Percentiles rank a stretch among this genome's conserved stretches.
These are phyloP conservation scores for Aegithalos caudatus DNA, from an alignment of 2,113 vertebrate species.

Conservation along the genomic window DNA sequence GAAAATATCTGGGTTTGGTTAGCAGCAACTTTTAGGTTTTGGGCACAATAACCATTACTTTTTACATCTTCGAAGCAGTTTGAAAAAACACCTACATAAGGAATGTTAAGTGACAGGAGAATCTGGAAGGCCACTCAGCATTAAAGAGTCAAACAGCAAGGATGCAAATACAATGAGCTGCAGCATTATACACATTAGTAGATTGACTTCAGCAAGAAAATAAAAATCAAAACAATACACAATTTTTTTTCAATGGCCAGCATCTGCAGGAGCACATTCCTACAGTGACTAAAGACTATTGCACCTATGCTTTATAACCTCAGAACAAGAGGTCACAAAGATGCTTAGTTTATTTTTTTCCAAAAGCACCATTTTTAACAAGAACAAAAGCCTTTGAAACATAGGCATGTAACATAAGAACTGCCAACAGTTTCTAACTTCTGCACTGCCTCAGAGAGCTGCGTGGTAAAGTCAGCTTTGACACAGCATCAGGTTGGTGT, in stretches of 20 bases:
- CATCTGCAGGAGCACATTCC: background rate
- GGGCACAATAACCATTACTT: background rate
- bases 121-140: background rate
- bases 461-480: fast-evolving
- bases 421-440: background rate
- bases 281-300: background rate
- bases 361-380: background rate
- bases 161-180: background rate
- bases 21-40: background rate
- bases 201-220: background rate
- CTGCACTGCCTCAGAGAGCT: background rate
- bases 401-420: background rate
- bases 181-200: background rate
- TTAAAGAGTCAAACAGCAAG: background rate
- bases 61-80: background rate
- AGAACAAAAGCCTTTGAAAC: background rate
- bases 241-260: background rate
- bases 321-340: background rate
- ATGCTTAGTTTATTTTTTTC: background rate
- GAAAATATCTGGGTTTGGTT: background rate
- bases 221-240: background rate
- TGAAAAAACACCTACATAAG: background rate
- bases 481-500: background rate
- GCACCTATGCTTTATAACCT: background rate
- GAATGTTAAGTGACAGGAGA: background rate